Percentiles rank a stretch among this genome's conserved stretches.
Conservation (phyloP, 2,113 vertebrate genomes). For the Calidris pygmaea region DNA sequence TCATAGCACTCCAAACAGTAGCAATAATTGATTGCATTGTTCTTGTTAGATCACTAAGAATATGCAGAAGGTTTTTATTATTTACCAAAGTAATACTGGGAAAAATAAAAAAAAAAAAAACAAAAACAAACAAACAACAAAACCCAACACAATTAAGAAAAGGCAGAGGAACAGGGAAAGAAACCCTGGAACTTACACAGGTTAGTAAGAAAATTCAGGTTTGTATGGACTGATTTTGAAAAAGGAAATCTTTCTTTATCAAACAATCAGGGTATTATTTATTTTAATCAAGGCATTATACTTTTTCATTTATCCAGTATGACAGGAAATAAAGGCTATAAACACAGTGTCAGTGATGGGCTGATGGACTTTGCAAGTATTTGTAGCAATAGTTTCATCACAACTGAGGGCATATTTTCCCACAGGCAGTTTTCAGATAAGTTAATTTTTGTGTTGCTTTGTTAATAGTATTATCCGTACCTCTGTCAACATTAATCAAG, state of each 20-base stretch:
- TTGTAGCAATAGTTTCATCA: neutral
- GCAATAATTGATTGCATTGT: neutral
- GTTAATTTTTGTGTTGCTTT: neutral
- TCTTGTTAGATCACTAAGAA: neutral
- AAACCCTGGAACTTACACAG: neutral
- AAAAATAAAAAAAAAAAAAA: fast-evolving
- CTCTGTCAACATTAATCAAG: neutral
- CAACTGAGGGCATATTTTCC: neutral
- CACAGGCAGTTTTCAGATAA: neutral
- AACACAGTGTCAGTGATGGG: neutral
- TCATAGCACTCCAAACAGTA: neutral
- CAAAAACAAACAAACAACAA: neutral
- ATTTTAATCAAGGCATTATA: neutral
- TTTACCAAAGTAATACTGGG: neutral
- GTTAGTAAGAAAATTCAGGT: neutral
- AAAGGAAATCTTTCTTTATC: neutral
- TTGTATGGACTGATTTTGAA: neutral
- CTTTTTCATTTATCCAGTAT: neutral
- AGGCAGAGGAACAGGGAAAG: neutral
- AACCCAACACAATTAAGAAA: neutral
- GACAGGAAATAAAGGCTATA: neutral
- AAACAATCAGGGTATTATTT: neutral
- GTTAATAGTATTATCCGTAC: neutral
- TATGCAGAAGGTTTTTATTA: neutral
- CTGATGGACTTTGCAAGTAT: neutral